Conservation (phyloP, 2,113 vertebrate genomes). For the Ahaetulla prasina region DNA sequence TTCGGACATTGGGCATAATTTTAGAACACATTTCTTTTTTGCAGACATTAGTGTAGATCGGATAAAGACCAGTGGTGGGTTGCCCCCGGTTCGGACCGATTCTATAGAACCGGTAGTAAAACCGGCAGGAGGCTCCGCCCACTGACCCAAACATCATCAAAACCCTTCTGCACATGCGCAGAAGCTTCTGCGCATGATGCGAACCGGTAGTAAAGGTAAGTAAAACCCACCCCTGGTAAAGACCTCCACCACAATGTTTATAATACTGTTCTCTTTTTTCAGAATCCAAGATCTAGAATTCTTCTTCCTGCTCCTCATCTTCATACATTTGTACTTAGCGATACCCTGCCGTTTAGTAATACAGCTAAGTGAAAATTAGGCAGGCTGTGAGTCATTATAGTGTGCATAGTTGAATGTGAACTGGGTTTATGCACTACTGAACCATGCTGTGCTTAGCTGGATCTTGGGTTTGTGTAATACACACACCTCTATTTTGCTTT, state of each 20-base stretch:
- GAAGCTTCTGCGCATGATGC: no score
- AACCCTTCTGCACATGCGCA: no score
- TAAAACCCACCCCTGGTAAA: no score
- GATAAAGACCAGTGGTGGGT: no score
- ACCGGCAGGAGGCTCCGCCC: no score
- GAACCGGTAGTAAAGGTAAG: no score
- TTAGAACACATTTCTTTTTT: neutral
- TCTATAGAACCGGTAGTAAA: no score
- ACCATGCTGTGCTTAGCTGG: neutral
- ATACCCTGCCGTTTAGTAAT: neutral
- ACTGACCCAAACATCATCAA: no score
- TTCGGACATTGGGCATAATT: neutral
- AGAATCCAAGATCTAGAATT: neutral
- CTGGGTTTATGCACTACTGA: neutral
- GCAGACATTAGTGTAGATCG: neutral
- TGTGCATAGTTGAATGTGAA: neutral
- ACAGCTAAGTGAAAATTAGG: neutral
- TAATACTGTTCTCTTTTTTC: neutral
- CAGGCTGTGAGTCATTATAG: neutral
- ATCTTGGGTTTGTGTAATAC: neutral
- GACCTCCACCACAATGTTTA: neutral
- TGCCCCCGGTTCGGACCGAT: no score
- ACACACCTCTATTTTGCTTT: neutral
- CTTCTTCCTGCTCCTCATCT: neutral
- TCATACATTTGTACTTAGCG: neutral